Percentiles rank a stretch among this genome's conserved stretches.
Evolutionary conservation across 92 coral and sea anemone genomes (phyloP).

Genomic region (Palythoa heliodiscus): DNA sequence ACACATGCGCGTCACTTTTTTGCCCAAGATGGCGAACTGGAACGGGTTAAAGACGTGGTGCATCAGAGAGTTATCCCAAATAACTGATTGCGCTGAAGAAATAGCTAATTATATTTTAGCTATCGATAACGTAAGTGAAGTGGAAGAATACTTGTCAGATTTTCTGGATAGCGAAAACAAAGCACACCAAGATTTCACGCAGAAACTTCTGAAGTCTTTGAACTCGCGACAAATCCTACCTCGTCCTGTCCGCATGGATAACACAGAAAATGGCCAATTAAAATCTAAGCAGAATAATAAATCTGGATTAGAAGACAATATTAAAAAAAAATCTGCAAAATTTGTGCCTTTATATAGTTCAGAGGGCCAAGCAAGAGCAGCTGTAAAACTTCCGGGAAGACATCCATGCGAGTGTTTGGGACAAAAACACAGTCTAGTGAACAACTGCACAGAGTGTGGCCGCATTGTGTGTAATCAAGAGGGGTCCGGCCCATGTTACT

Average conservation of each 20-base stretch:
- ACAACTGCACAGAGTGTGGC: constrained; percentile 94
- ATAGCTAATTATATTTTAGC: constrained; percentile 76
- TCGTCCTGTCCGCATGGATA: neutral
- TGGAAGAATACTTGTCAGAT: constrained; percentile 67
- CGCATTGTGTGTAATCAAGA: constrained; percentile 94
- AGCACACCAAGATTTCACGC: constrained; percentile 64
- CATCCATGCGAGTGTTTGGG: constrained; percentile 97
- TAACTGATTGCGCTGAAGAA: constrained; percentile 81
- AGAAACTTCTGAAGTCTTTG: constrained; percentile 56
- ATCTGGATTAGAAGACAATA: constrained; percentile 46
- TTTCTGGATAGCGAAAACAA: constrained; percentile 67
- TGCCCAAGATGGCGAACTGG: neutral
- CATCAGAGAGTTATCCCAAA: constrained; percentile 72
- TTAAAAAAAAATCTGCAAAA: constrained; percentile 74
- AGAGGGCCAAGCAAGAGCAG: constrained; percentile 88
- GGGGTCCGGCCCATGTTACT: constrained; percentile 97
- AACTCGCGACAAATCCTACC: constrained; percentile 30
- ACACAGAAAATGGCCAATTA: constrained; percentile 3
- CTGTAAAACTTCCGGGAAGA: constrained; percentile 94
- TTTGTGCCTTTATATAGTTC: constrained; percentile 90
- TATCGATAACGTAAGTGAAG: constrained; percentile 64
- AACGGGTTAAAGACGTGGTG: constrained; percentile 79
- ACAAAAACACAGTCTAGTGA: constrained; percentile 83
- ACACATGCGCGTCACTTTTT: constrained; percentile 20
- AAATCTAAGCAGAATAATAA: constrained; percentile 15